A percentile compares a stretch with the other conserved stretches of the same genome.
phyloP scores from a whole-genome alignment of 2,888 invertebrate genomes.

The Acleris laterana region DNA sequence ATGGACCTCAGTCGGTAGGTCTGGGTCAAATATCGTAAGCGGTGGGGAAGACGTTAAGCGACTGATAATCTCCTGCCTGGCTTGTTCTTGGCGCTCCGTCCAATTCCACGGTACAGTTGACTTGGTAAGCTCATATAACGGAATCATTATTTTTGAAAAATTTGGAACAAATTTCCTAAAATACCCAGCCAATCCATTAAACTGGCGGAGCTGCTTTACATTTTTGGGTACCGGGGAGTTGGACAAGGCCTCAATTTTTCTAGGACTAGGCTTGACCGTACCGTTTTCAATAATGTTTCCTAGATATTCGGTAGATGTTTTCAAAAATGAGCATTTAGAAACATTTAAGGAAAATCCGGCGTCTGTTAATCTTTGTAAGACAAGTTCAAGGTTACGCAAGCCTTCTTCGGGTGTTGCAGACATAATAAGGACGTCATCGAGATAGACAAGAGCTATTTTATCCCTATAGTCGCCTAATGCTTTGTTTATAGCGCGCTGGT shows the following conservation, averaged over 20 bases:
- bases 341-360: neutral
- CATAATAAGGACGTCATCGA: constrained; percentile 1
- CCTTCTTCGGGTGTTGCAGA: constrained; percentile 3
- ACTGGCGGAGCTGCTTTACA: too few species aligned
- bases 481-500: constrained; percentile 1
- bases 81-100: neutral
- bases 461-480: neutral
- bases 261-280: too few species aligned
- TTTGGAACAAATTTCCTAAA: too few species aligned
- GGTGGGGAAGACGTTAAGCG: neutral
- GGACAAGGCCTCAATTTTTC: too few species aligned
- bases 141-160: too few species aligned
- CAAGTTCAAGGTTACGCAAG: neutral
- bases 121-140: too few species aligned
- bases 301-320: too few species aligned
- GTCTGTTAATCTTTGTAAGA: neutral
- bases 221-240: too few species aligned
- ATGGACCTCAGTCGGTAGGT: neutral
- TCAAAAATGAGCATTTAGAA: too few species aligned
- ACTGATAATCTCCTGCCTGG: neutral
- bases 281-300: too few species aligned
- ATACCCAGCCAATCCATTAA: too few species aligned
- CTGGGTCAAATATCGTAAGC: neutral
- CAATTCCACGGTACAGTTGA: neutral
- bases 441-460: neutral